A percentile compares a stretch with the other conserved stretches of the same genome.
phyloP scores from a whole-genome alignment of 2,888 invertebrate species.

The Sphaerophoria rueppellii region DNA sequence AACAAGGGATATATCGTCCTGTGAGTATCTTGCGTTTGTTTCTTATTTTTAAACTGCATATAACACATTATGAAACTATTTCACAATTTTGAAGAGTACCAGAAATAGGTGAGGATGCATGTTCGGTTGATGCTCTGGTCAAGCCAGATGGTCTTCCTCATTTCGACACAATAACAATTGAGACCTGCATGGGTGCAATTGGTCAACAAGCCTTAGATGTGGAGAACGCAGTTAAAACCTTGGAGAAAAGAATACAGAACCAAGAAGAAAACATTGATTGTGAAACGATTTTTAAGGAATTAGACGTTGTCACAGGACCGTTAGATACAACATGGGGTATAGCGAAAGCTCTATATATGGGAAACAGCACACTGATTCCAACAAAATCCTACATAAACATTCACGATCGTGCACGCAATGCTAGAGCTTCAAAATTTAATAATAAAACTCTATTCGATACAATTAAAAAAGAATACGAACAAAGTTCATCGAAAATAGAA shows the following conservation, averaged over 20 bases:
- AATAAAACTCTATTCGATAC: conserved; percentile 82
- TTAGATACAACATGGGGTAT: conserved; percentile 94
- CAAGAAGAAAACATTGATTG: conserved; percentile 80
- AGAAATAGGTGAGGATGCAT: conserved; percentile 91
- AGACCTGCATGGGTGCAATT: conserved; percentile 92
- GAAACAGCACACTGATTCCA: conserved; percentile 91
- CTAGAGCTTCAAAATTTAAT: conserved; percentile 88
- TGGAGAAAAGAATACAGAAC: conserved; percentile 85
- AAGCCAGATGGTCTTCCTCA: conserved; percentile 88
- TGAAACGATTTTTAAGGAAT: conserved; percentile 88
- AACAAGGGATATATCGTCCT: conserved; percentile 86
- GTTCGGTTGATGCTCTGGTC: conserved; percentile 89
- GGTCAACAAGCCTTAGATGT: conserved; percentile 92
- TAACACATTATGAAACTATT: conserved; percentile 74
- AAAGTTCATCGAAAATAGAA: conserved; percentile 76
- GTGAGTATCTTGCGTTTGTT: conserved; percentile 84
- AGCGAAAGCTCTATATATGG: conserved; percentile 91
- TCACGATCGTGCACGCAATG: conserved; percentile 90
- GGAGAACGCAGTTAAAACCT: conserved; percentile 88
- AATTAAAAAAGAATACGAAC: conserved; percentile 83
- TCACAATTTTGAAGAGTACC: conserved; percentile 86
- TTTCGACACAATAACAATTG: conserved; percentile 90
- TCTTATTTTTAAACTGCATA: background rate
- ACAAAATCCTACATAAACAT: conserved; percentile 90
- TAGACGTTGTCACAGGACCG: conserved; percentile 89